phyloP scores from a whole-genome alignment of 1,140 invertebrate genomes.

The Helicorthomorpha holstii region DNA sequence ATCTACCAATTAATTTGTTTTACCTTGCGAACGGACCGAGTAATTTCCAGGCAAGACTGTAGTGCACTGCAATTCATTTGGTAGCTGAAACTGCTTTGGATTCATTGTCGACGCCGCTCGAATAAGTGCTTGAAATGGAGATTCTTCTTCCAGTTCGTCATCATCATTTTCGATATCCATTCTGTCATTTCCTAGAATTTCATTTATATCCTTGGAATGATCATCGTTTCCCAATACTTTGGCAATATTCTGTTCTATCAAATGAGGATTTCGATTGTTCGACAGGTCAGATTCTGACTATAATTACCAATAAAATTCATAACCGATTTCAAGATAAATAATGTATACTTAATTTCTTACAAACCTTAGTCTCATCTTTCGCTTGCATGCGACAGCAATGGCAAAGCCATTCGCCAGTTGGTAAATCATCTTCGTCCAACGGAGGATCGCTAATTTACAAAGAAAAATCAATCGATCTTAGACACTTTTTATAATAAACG shows the following conservation, averaged over 20 bases:
- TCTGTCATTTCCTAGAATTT: no score
- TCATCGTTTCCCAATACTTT: no score
- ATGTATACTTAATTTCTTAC: not conserved
- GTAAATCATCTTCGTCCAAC: constrained; percentile 67
- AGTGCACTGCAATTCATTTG: constrained; percentile 54
- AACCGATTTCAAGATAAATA: no score
- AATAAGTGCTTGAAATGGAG: constrained; percentile 49
- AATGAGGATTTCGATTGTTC: no score
- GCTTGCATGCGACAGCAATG: constrained; percentile 44
- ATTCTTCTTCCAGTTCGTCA: not conserved
- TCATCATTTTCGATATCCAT: not conserved
- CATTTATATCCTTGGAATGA: no score
- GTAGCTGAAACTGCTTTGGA: constrained; percentile 72
- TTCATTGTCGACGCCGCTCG: constrained; percentile 64
- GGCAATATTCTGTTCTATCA: no score
- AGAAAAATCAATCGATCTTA: constrained; percentile 1
- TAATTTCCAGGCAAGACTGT: constrained; percentile 55
- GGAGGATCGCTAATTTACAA: constrained; percentile 58
- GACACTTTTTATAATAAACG: not conserved
- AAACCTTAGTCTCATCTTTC: constrained; percentile 18
- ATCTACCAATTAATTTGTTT: no score
- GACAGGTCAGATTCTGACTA: no score
- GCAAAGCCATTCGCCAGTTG: constrained; percentile 79
- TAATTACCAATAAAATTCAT: no score
- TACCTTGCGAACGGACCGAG: not conserved